These are phyloP conservation scores for Stenoptilia bipunctidactyla DNA, from an alignment of 2,888 invertebrate genomes.

Conservation along the genomic window DNA sequence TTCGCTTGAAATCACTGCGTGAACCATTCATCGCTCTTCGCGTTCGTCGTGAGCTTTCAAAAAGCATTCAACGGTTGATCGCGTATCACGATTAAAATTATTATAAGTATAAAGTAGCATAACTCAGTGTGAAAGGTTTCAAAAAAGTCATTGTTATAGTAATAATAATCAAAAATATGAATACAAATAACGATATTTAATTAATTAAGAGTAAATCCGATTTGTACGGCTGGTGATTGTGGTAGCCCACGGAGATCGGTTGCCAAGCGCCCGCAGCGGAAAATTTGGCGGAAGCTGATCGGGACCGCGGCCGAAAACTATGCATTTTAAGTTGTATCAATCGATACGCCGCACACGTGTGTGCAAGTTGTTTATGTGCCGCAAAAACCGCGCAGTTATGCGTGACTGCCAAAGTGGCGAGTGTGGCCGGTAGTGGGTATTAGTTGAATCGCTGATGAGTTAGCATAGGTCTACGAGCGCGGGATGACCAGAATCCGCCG, in stretches of 20 bases:
- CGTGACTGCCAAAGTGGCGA: conserved; percentile 46
- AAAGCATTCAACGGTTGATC: conserved; percentile 63
- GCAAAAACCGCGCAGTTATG: conserved; percentile 61
- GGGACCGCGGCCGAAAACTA: conserved; percentile 53
- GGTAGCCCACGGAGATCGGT: conserved; percentile 41
- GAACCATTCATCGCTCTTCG: conserved; percentile 49
- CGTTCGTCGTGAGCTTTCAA: conserved; percentile 56
- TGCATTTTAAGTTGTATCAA: conserved; percentile 63
- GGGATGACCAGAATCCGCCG: conserved; percentile 41
- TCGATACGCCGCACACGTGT: conserved; percentile 58
- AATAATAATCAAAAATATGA: background rate
- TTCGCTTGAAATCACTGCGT: conserved; percentile 44
- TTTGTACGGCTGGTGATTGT: conserved; percentile 23
- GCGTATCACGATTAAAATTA: conserved; percentile 47
- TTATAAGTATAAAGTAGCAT: conserved; percentile 19
- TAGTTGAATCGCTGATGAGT: conserved; percentile 56
- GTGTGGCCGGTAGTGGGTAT: conserved; percentile 33
- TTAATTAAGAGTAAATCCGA: too few relatives aligned
- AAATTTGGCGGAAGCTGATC: conserved; percentile 58
- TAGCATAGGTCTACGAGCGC: conserved; percentile 44
- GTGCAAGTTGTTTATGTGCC: conserved; percentile 64
- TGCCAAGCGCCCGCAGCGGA: conserved; percentile 56
- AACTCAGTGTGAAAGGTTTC: too few relatives aligned
- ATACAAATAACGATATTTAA: conserved; percentile 14
- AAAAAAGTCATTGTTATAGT: background rate